phyloP scores from a whole-genome alignment of 2,113 vertebrate species.

The Rostratula benghalensis region DNA sequence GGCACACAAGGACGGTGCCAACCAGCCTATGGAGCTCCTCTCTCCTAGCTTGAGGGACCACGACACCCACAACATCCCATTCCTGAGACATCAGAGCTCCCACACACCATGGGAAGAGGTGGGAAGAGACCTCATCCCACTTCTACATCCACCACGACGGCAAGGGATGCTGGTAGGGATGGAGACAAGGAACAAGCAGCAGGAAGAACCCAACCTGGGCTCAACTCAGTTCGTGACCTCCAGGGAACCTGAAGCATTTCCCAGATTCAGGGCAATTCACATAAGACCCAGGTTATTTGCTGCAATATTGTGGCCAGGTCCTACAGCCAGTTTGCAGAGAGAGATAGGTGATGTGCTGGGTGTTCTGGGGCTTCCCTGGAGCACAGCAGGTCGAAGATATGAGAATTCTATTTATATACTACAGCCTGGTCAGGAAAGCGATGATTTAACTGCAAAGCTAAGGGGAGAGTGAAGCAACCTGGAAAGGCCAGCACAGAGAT shows the following conservation, averaged over 20 bases:
- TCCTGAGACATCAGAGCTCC: not conserved
- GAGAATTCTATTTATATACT: conserved; percentile 65
- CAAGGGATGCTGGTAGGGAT: rapidly evolving
- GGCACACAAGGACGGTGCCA: not conserved
- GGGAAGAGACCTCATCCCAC: not conserved
- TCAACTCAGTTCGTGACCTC: not conserved
- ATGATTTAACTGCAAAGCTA: not conserved
- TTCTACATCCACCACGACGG: rapidly evolving
- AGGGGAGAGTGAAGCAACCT: not conserved
- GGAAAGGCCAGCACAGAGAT: not conserved
- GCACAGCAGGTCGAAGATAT: conserved; percentile 50
- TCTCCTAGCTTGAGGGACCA: not conserved
- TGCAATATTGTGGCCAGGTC: conserved; percentile 46
- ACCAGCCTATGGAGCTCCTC: too few species aligned
- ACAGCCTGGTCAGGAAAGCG: not conserved
- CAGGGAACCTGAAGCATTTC: not conserved
- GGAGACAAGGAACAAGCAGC: rapidly evolving
- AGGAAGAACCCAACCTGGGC: not conserved
- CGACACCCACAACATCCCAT: not conserved
- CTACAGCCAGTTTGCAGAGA: not conserved
- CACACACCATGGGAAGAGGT: not conserved
- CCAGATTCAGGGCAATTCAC: not conserved
- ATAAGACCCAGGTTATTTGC: conserved; percentile 26
- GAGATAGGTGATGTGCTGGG: not conserved
- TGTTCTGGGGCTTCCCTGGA: conserved; percentile 48